Evolutionary conservation across 2,797 vertebrate genomes (phyloP), one percentile per base, ranked within the genome.

Genomic region (Varecia variegata): DNA sequence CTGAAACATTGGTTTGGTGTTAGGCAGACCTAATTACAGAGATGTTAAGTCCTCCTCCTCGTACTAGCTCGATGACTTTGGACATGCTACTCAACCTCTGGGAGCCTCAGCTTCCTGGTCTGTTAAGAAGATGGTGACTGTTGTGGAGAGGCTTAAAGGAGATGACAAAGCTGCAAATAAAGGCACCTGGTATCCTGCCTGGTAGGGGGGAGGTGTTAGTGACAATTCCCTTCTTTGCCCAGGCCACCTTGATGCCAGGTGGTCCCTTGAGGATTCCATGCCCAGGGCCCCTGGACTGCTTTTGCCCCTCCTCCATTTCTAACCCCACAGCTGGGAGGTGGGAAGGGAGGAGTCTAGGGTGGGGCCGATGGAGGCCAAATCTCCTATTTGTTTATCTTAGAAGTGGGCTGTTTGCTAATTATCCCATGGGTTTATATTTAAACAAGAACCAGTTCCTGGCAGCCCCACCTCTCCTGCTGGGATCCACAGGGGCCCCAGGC

Each of bases 401-500:
- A 97, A 96, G 95, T 93, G 32, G 81, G 80, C 91, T 97, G 50
- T 96, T 98, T 94, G 98, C 79, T 97, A 97, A 97, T 98, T 98
- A 98, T 96, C 81, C 0, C 83, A 97, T 96, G 94, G 76, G 94
- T 96, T 96, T 98, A 96, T 96, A 94, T 97, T 98, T 98, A 97
- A 98, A 97, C 93, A 94, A 96, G 98, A 98, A 97, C 95, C 97
- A 89, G 76, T 98, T 98, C 92, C 93, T 62, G 76, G 68, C 82
- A 94, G 96, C 97, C 88, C 94, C 79, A 90, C 67, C 0, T 3
- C 95, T 71, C 47, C 86, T 70, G 58, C 30, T 32, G 13, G 56
- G 35, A 62, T 15, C 13, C 0, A 47, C 7, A 1, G n/a, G 95
- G 88, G 76, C 10, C 58, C 89, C 56, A 35, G 25, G 13, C 77